These are phyloP conservation scores for Melipona bicolor DNA, from an alignment of 2,888 invertebrate genomes.

Conservation along the genomic window DNA sequence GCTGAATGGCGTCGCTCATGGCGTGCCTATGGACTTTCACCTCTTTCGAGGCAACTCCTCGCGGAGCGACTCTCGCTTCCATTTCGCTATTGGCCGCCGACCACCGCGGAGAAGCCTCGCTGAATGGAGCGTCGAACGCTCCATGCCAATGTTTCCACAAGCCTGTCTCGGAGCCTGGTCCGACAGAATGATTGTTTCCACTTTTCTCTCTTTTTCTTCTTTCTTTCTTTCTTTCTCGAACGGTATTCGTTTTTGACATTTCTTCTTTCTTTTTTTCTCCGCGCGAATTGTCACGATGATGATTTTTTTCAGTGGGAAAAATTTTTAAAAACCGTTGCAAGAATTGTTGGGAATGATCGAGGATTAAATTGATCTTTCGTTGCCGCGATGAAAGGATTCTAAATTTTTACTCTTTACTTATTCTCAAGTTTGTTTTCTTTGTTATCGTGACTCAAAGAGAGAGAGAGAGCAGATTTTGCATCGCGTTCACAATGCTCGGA, in stretches of 20 bases:
- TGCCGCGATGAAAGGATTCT: too few species aligned
- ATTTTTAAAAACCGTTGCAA: background rate
- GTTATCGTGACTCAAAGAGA: background rate
- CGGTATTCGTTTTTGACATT: background rate
- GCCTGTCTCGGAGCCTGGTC: background rate
- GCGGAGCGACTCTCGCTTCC: conserved; percentile 70
- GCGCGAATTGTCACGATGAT: too few species aligned
- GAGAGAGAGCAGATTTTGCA: background rate
- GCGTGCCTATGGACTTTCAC: conserved; percentile 75
- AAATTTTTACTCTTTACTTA: background rate
- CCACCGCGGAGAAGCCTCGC: conserved; percentile 5
- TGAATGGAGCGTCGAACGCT: conserved; percentile 1
- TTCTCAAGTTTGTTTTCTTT: background rate
- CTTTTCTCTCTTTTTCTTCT: background rate
- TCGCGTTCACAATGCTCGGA: conserved; percentile 19
- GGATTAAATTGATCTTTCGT: too few species aligned
- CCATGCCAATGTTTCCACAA: background rate
- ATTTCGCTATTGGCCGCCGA: conserved; percentile 64
- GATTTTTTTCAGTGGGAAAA: too few species aligned
- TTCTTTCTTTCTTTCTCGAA: background rate
- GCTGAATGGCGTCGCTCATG: conserved; percentile 57
- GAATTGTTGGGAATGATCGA: background rate
- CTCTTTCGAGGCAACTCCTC: conserved; percentile 66
- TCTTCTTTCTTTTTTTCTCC: background rate
- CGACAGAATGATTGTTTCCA: background rate